A percentile compares a stretch with the other conserved stretches of the same genome.
These are phyloP conservation scores for Sminthurinus aureus DNA, from an alignment of 2,888 invertebrate species.

Conservation along the genomic window DNA sequence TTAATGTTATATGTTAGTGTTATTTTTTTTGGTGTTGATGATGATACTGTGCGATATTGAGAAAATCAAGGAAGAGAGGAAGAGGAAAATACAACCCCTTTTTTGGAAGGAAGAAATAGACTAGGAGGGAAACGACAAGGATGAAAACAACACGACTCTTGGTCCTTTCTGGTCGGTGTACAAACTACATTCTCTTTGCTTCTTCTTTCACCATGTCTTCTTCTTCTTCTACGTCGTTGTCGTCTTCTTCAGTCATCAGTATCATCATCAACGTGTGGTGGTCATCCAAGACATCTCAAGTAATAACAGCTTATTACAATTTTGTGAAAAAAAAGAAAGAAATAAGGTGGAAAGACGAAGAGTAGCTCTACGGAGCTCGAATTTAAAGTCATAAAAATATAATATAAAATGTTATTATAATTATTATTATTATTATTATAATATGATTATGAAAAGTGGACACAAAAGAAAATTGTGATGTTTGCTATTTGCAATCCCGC, in stretches of 20 bases:
- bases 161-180: not conserved
- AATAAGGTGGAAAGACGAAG: not conserved
- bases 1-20: no score
- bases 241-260: not conserved
- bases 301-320: conserved; percentile 9
- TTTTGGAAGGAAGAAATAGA: not conserved
- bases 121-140: not conserved
- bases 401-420: conserved; percentile 26
- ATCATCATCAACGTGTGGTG: not conserved
- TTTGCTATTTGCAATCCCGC: conserved; percentile 42
- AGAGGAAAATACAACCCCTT: no score
- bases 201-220: not conserved
- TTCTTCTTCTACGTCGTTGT: not conserved
- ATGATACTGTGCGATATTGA: no score
- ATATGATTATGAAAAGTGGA: conserved; percentile 23
- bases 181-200: not conserved
- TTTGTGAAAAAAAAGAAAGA: conserved; percentile 1
- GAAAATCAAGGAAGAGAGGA: no score
- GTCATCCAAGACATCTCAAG: conserved; percentile 24
- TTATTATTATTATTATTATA: not conserved
- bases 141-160: no score
- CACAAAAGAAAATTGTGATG: conserved; percentile 39
- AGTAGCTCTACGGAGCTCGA: conserved; percentile 2
- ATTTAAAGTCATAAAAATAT: conserved; percentile 26
- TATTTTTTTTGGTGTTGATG: no score